Evolutionary conservation across 1,140 invertebrate genomes (phyloP), one percentile per base, ranked within the genome.

Genomic region (Stegodyphus dumicola): DNA sequence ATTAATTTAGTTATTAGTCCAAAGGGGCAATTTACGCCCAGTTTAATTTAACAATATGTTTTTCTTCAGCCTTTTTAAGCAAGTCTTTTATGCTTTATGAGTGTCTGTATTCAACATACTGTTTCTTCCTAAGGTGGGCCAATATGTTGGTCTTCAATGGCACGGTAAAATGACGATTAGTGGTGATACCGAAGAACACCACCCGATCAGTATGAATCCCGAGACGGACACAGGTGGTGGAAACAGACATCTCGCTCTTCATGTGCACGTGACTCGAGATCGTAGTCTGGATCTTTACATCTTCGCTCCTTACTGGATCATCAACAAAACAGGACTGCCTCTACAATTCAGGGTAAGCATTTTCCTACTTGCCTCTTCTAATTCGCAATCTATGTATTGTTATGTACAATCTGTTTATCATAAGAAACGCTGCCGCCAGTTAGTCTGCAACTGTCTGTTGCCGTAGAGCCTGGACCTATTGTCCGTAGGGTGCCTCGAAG

Each of bases 221-320:
- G 94, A 91, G 74, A 88, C 88, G 80, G 93, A 94, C 60, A 92
- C 92, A 3, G 94, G 94, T 65, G 93, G 92, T 69, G 92, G 93
- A 54, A 92, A 93, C 78, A 94, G 94, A 88, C 90, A 94, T 87
- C 91, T 95, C 83, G 91, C 93, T 54, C 89, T 96, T 7, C 93
- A 93, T 87, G 92, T 95, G 15, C 93, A 94, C 89, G 90, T 94
- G 11, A 92, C 93, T 33, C 91, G 92, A 77, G 91, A 91, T n/a
- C 92, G 91, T 80, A 93, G 92, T 85, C 93, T 93, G 89, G 92
- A 94, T 77, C 89, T 96, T 56, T 93, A 93, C 85, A 90, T 98
- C 64, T 95, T 95, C 89, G 93, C 95, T 13, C 95, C 96, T 5
- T 97, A 96, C 90, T 98, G 96, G 96, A 94, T 97, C 89, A 93